Percentiles rank a stretch among this genome's conserved stretches.
phyloP scores from a whole-genome alignment of 1,140 invertebrate species.

The Diprion similis region DNA sequence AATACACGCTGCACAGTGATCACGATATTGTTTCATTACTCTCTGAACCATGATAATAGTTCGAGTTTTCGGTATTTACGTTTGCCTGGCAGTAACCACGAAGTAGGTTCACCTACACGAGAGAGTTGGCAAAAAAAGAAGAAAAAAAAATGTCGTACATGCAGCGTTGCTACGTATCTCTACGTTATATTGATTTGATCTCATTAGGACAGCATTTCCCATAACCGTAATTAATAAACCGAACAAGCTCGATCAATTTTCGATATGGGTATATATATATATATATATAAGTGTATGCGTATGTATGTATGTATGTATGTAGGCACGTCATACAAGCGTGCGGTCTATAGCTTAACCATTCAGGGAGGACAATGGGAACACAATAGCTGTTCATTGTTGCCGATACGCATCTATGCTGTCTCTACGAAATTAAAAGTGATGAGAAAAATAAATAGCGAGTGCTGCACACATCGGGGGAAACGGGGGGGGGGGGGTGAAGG shows the following conservation, averaged over 20 bases:
- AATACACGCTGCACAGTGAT: no score
- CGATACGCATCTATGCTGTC: constrained; percentile 54
- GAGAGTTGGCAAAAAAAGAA: no score
- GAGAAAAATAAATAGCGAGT: constrained; percentile 54
- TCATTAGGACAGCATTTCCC: constrained; percentile 37
- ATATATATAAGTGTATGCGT: no score
- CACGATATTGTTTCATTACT: no score
- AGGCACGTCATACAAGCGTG: constrained; percentile 4
- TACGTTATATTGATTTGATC: neutral
- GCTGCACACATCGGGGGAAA: constrained; percentile 24
- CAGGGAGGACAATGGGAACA: constrained; percentile 35
- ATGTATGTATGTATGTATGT: no score
- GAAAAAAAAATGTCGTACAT: no score
- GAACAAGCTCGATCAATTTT: constrained; percentile 52
- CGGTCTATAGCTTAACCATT: constrained; percentile 10
- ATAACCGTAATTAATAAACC: constrained; percentile 55
- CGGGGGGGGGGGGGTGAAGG: constrained; percentile 21
- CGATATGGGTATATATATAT: constrained; percentile 42
- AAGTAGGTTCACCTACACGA: no score
- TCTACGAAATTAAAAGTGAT: constrained; percentile 55
- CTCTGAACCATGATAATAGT: no score
- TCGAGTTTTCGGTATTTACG: no score
- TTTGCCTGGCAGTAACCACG: no score
- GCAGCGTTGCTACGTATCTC: no score
- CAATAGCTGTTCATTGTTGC: constrained; percentile 32